Evolutionary conservation across 2,888 invertebrate species (phyloP).

Genomic region (Eupithecia pulchellata): DNA sequence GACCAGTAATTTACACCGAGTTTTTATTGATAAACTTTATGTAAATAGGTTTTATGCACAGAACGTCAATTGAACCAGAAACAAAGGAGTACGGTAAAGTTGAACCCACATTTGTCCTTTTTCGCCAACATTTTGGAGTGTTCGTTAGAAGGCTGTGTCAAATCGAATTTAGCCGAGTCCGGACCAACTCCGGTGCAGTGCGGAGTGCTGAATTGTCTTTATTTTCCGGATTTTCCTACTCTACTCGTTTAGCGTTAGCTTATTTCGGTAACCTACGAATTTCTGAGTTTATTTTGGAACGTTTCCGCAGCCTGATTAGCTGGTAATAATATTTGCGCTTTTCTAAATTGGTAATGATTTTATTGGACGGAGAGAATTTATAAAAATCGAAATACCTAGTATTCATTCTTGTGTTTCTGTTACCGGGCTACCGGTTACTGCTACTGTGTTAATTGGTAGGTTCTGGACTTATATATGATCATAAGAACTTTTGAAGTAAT

Average conservation of each 20-base stretch:
- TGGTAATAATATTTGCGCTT: background rate
- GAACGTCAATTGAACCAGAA: background rate
- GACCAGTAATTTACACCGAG: background rate
- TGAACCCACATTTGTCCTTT: conserved; percentile 29
- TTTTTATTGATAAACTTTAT: background rate
- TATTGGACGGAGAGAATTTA: background rate
- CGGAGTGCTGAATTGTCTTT: conserved; percentile 37
- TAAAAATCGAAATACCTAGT: background rate
- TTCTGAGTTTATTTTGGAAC: conserved; percentile 24
- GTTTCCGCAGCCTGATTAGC: conserved; percentile 12
- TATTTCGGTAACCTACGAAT: conserved; percentile 25
- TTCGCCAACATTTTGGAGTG: conserved; percentile 37
- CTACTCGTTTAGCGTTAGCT: conserved; percentile 36
- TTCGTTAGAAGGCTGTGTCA: conserved; percentile 45
- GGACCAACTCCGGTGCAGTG: conserved; percentile 34
- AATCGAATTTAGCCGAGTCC: conserved; percentile 43
- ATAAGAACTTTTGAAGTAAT: too few relatives aligned
- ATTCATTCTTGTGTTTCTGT: too few relatives aligned
- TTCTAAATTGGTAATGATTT: conserved; percentile 6
- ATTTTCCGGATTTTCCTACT: conserved; percentile 40
- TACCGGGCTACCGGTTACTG: too few relatives aligned
- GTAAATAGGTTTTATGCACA: background rate
- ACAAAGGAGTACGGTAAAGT: conserved; percentile 7
- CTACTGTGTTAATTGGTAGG: too few relatives aligned
- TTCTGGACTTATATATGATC: too few relatives aligned